Evolutionary conservation across 2,888 invertebrate genomes (phyloP).

Genomic region (Scaptomyza caliginosa): DNA sequence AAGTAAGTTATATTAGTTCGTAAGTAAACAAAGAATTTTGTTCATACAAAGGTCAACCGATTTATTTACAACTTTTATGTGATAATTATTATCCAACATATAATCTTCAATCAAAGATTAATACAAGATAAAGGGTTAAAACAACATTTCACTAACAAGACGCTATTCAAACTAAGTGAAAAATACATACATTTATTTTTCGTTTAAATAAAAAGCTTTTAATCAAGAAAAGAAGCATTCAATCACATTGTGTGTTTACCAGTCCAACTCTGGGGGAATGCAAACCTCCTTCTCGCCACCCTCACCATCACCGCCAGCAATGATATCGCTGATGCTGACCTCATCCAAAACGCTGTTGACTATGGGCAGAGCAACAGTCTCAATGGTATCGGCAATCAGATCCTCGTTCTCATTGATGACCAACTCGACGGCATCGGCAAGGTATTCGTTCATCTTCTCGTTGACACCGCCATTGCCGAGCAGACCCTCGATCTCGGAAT

Average conservation of each 20-base stretch:
- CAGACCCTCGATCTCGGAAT: conserved; percentile 79
- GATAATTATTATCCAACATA: background rate
- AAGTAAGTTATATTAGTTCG: no score
- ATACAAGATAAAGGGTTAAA: background rate
- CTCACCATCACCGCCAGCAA: conserved; percentile 51
- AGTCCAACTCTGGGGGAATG: conserved; percentile 69
- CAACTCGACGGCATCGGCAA: conserved; percentile 69
- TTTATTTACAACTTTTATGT: background rate
- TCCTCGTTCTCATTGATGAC: conserved; percentile 79
- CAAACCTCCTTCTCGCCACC: conserved; percentile 71
- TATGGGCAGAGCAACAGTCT: conserved; percentile 62
- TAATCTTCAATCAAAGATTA: background rate
- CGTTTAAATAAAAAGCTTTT: conserved; percentile 20
- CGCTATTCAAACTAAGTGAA: conserved; percentile 1
- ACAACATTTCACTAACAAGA: background rate
- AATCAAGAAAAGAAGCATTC: conserved; percentile 29
- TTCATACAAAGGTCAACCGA: background rate
- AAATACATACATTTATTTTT: conserved; percentile 17
- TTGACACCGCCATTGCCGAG: conserved; percentile 77
- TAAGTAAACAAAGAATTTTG: no score
- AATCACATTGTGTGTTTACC: conserved; percentile 31
- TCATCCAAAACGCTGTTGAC: conserved; percentile 71
- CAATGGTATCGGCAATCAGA: conserved; percentile 69
- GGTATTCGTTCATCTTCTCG: conserved; percentile 71
- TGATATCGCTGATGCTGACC: conserved; percentile 62